Evolutionary conservation across 2,888 invertebrate species (phyloP).

Genomic region (Monochamus alternatus): DNA sequence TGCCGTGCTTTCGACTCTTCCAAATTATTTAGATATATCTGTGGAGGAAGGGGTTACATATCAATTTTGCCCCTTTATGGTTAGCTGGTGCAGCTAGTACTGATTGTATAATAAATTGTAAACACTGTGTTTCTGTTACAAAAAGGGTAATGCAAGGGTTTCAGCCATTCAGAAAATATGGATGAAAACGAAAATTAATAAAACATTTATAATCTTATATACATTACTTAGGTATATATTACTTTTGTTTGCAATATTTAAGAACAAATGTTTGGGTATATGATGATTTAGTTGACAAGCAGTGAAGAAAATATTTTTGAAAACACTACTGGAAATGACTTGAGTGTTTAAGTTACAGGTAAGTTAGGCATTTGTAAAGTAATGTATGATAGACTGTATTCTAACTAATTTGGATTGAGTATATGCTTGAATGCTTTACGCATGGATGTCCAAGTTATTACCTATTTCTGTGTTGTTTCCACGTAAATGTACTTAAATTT

Average conservation of each 20-base stretch:
- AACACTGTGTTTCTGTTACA: not conserved
- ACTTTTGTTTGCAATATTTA: too few relatives aligned
- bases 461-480: slow-evolving; percentile 50
- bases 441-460: slow-evolving; percentile 17
- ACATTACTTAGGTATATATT: too few relatives aligned
- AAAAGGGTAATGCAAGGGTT: not conserved
- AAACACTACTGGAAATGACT: not conserved
- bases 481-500: slow-evolving; percentile 50
- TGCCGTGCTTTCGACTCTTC: slow-evolving; percentile 12
- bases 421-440: not conserved
- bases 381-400: not conserved
- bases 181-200: not conserved
- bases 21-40: not conserved
- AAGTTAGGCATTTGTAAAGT: not conserved
- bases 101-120: not conserved
- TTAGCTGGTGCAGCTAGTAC: not conserved
- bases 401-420: slow-evolving; percentile 12
- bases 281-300: too few relatives aligned
- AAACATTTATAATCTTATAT: slow-evolving; percentile 3
- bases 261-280: too few relatives aligned
- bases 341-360: not conserved
- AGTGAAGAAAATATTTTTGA: not conserved
- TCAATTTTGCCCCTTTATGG: not conserved
- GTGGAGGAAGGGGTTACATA: not conserved
- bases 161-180: not conserved